Percentiles rank a stretch among this genome's conserved stretches.
phyloP scores from a whole-genome alignment of 2,113 vertebrate genomes.

The Isurus oxyrinchus region DNA sequence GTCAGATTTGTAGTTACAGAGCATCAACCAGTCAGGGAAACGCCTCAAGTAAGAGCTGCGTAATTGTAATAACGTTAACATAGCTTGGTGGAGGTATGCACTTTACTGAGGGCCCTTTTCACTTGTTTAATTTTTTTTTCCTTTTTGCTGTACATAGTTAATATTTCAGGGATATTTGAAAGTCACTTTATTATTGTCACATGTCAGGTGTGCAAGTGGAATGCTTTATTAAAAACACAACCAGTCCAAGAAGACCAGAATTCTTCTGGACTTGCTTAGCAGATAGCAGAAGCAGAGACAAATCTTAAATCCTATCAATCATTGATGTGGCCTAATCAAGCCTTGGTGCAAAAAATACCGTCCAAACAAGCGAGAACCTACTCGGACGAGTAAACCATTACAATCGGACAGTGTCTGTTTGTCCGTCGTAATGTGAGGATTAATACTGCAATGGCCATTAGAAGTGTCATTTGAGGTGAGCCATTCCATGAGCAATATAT shows the following conservation, averaged over 20 bases:
- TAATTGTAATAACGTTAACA: too few species aligned
- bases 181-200: neutral
- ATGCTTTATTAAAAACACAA: neutral
- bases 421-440: neutral
- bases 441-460: neutral
- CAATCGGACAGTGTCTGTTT: neutral
- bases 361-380: neutral
- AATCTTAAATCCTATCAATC: neutral
- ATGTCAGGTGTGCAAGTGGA: neutral
- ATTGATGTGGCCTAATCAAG: neutral
- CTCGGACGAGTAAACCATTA: neutral
- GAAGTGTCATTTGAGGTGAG: neutral
- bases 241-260: neutral
- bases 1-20: too few species aligned
- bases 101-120: too few species aligned
- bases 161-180: neutral
- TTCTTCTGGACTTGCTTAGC: neutral
- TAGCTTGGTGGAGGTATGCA: too few species aligned
- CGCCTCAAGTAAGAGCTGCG: too few species aligned
- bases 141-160: neutral
- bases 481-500: neutral
- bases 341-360: neutral
- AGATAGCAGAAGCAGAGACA: neutral
- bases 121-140: neutral
- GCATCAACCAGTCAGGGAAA: too few species aligned